These are phyloP conservation scores for Paragorgia papillata DNA, from an alignment of 92 coral and sea anemone genomes.

Conservation along the genomic window DNA sequence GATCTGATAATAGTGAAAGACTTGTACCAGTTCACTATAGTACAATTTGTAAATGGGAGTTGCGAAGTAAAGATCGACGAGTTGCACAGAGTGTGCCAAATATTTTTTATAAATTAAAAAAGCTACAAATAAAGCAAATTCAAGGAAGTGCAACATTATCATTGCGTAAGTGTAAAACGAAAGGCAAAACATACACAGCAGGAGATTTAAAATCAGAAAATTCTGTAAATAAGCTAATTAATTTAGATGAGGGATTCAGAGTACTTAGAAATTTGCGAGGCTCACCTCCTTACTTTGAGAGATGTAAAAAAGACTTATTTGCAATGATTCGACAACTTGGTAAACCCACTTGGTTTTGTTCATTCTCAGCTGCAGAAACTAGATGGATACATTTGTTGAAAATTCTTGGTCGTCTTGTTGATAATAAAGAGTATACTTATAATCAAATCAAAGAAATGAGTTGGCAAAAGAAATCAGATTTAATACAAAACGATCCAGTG, in stretches of 20 bases:
- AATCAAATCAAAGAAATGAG: conserved; percentile 23
- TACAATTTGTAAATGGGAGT: conserved; percentile 20
- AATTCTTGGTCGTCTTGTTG: conserved; percentile 60
- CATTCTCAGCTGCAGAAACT: conserved; percentile 66
- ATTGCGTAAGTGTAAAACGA: no score
- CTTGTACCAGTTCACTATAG: conserved; percentile 63
- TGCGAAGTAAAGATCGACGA: not conserved
- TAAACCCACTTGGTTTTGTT: conserved; percentile 55
- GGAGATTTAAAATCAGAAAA: conserved; percentile 66
- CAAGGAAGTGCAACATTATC: conserved; percentile 61
- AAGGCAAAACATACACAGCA: conserved; percentile 65
- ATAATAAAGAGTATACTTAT: conserved; percentile 50
- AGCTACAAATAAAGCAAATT: conserved; percentile 73
- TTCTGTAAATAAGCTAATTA: conserved; percentile 56
- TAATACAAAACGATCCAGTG: conserved; percentile 66
- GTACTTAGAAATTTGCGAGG: conserved; percentile 66
- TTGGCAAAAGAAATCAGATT: conserved; percentile 42
- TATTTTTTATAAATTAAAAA: conserved; percentile 67
- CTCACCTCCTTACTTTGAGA: conserved; percentile 73
- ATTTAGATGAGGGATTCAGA: conserved; percentile 69
- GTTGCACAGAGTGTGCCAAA: conserved; percentile 66
- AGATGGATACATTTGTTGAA: conserved; percentile 59
- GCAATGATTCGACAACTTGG: conserved; percentile 58
- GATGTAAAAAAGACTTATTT: conserved; percentile 47
- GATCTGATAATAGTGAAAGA: conserved; percentile 67